Evolutionary conservation across 2,797 vertebrate genomes (phyloP).

Genomic region (Carcharodon carcharias): DNA sequence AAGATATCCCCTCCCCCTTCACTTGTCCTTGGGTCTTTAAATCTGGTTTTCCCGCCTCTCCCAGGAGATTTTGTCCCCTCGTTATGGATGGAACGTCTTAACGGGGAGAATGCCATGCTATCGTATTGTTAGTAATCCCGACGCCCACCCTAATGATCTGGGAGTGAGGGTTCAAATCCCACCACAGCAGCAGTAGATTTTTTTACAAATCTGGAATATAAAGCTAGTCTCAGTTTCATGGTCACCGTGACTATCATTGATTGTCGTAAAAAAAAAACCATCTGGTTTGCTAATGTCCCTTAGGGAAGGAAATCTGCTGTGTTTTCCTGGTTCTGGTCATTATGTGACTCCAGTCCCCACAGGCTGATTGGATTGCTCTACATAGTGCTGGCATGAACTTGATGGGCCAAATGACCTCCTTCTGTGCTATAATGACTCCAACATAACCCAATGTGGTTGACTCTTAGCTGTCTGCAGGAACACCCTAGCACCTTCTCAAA

Average conservation of each 20-base stretch:
- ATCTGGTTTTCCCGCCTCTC: too few relatives aligned
- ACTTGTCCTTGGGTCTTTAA: too few relatives aligned
- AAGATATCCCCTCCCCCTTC: background rate
- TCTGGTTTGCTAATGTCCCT: too few relatives aligned
- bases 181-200: background rate
- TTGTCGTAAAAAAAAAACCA: too few relatives aligned
- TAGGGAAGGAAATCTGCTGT: background rate
- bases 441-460: too few relatives aligned
- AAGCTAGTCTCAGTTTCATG: too few relatives aligned
- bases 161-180: background rate
- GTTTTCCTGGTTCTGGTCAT: background rate
- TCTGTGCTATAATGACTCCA: background rate
- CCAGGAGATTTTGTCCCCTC: background rate
- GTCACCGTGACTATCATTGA: too few relatives aligned
- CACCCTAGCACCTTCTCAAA: background rate
- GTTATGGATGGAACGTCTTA: too few relatives aligned
- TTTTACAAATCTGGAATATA: too few relatives aligned
- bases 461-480: background rate
- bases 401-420: background rate
- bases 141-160: too few relatives aligned
- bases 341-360: background rate
- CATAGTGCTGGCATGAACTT: background rate
- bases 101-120: too few relatives aligned
- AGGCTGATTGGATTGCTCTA: background rate
- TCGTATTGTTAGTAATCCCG: too few relatives aligned